These are phyloP conservation scores for Brachycybe producta DNA, from an alignment of 2,888 invertebrate genomes.

Conservation along the genomic window DNA sequence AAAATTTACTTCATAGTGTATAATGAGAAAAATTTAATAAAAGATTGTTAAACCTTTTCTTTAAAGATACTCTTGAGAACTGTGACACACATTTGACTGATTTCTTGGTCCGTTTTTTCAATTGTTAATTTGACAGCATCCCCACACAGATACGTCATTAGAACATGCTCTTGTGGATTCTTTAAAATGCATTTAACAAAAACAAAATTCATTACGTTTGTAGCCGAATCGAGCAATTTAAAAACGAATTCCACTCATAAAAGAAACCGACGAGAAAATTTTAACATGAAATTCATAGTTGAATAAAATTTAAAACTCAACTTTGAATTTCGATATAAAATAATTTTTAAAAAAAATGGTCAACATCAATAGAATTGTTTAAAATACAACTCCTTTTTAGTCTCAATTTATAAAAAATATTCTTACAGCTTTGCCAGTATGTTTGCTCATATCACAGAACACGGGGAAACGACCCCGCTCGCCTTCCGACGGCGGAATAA, in stretches of 20 bases:
- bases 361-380: no score
- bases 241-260: no score
- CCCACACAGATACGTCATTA: conserved; percentile 37
- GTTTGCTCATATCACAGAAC: conserved; percentile 24
- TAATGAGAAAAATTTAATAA: neutral
- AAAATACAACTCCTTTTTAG: no score
- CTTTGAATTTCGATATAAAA: neutral
- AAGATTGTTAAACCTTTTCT: conserved; percentile 28
- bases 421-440: neutral
- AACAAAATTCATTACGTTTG: neutral
- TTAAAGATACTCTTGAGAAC: conserved; percentile 34
- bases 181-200: neutral
- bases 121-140: conserved; percentile 32
- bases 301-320: no score
- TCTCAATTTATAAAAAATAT: neutral
- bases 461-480: conserved; percentile 15
- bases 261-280: no score
- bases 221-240: no score
- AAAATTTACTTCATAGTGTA: neutral
- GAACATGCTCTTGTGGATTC: conserved; percentile 23
- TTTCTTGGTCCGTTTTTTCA: conserved; percentile 31
- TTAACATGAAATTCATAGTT: no score
- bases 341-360: no score
- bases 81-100: conserved; percentile 32
- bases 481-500: conserved; percentile 8